A percentile compares a stretch with the other conserved stretches of the same genome.
Evolutionary conservation across 2,888 invertebrate species (phyloP).

Genomic region (Halictus quadricinctus): DNA sequence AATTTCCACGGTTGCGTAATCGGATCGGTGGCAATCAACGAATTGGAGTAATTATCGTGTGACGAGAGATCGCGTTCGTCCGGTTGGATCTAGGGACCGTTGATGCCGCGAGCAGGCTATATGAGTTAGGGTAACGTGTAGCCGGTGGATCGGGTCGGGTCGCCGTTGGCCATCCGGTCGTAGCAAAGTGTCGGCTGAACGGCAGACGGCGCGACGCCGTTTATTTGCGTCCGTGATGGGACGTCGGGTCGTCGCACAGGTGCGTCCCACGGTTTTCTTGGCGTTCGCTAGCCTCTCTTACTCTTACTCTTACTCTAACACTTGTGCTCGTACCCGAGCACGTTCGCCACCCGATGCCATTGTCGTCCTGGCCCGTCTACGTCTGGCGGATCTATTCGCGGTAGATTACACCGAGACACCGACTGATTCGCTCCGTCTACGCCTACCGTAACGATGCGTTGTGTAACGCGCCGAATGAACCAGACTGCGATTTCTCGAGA

Average conservation of each 20-base stretch:
- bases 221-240: conserved; percentile 76
- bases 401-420: conserved; percentile 25
- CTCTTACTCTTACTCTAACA: neutral
- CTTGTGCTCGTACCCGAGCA: conserved; percentile 31
- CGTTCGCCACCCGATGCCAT: conserved; percentile 37
- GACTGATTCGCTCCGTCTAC: conserved; percentile 17
- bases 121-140: neutral
- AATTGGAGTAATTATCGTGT: conserved; percentile 28
- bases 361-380: conserved; percentile 28
- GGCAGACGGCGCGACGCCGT: conserved; percentile 80
- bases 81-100: neutral
- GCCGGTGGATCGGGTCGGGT: conserved; percentile 23
- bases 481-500: conserved; percentile 26
- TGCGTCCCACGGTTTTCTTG: conserved; percentile 52
- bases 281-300: conserved; percentile 21
- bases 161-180: conserved; percentile 52
- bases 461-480: conserved; percentile 29
- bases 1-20: conserved; percentile 26
- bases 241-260: conserved; percentile 62
- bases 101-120: neutral
- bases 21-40: neutral
- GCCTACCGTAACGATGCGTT: conserved; percentile 27
- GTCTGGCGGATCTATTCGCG: conserved; percentile 55
- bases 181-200: conserved; percentile 51
- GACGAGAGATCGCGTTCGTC: neutral